These are phyloP conservation scores for Scotopteryx bipunctaria DNA, from an alignment of 2,888 invertebrate genomes.

Conservation along the genomic window DNA sequence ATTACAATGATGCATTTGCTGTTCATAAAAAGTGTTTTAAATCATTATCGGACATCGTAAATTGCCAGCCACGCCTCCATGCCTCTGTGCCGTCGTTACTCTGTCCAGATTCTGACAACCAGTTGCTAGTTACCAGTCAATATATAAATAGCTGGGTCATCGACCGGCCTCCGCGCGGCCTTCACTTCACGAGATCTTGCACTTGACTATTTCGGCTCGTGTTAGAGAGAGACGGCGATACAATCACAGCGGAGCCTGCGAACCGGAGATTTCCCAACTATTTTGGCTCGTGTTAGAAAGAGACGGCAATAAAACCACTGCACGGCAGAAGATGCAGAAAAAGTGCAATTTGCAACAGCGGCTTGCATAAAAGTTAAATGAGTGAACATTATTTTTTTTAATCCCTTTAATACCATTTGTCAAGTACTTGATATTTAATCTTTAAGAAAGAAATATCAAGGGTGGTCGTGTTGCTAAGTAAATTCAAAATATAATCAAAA, in stretches of 20 bases:
- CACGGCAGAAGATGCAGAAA: no score
- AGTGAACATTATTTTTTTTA: conserved; percentile 12
- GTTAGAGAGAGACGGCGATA: conserved; percentile 28
- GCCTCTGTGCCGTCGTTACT: conserved; percentile 44
- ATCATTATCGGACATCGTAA: conserved; percentile 26
- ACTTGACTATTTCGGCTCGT: conserved; percentile 47
- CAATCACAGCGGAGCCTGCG: conserved; percentile 16
- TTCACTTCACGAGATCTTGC: conserved; percentile 58
- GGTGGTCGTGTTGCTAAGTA: no score
- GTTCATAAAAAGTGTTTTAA: conserved; percentile 12
- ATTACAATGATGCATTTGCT: conserved; percentile 7
- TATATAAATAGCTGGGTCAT: conserved; percentile 78
- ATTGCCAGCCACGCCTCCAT: conserved; percentile 45
- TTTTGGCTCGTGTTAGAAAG: conserved; percentile 45
- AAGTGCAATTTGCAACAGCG: conserved; percentile 22
- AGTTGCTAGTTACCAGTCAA: conserved; percentile 47
- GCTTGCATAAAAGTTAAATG: conserved; percentile 19
- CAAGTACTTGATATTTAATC: no score
- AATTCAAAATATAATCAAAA: no score
- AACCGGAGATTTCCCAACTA: conserved; percentile 28
- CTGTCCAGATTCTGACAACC: conserved; percentile 43
- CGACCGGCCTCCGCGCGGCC: conserved; percentile 79
- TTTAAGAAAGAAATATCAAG: no score
- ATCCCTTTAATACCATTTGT: conserved; percentile 1
- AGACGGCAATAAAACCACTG: conserved; percentile 20